Conservation (phyloP, 2,113 vertebrate species). For the Arvicanthis niloticus region DNA sequence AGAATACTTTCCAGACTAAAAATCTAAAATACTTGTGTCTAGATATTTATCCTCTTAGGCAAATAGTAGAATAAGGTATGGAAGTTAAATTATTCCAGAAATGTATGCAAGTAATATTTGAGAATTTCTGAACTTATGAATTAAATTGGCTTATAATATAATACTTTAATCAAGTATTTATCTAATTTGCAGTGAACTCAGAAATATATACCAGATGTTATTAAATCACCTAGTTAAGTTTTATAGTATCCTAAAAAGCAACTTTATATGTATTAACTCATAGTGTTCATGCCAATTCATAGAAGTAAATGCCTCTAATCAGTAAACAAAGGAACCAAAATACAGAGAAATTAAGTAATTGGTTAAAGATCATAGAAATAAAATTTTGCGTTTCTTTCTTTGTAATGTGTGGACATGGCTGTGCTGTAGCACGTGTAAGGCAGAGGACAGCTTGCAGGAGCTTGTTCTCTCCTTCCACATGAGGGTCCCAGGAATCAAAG, state of each 20-base stretch:
- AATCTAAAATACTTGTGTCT: background rate
- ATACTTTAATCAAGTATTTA: background rate
- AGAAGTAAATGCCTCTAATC: slow-evolving; percentile 21
- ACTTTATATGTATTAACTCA: background rate
- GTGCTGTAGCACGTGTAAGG: background rate
- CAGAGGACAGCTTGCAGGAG: background rate
- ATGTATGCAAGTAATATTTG: background rate
- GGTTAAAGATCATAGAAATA: background rate
- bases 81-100: slow-evolving; percentile 36
- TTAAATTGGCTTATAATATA: background rate
- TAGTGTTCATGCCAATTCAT: background rate
- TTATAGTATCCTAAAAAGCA: background rate
- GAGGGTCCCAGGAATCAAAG: background rate
- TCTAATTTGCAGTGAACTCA: slow-evolving; percentile 35
- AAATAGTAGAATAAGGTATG: slow-evolving; percentile 40
- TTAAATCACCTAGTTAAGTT: slow-evolving; percentile 9
- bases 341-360: slow-evolving; percentile 30
- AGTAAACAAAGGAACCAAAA: background rate
- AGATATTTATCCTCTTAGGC: background rate
- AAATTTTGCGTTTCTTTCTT: background rate
- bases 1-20: background rate
- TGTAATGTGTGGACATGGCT: background rate
- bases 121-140: background rate
- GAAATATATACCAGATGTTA: slow-evolving; percentile 23
- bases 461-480: background rate